Conservation (phyloP, 2,113 vertebrate genomes). For the Istiophorus platypterus region DNA sequence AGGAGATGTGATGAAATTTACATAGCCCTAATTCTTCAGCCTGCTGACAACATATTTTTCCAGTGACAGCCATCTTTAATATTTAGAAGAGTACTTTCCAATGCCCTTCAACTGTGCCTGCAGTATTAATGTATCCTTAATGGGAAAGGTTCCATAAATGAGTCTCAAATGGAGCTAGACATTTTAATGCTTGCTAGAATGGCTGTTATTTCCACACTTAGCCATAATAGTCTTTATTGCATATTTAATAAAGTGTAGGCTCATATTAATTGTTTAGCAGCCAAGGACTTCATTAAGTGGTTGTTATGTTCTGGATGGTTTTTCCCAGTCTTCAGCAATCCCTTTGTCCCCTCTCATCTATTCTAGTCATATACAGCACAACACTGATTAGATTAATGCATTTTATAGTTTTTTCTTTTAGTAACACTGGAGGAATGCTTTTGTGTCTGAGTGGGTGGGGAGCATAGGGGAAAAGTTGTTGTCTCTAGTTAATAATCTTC, state of each 20-base stretch:
- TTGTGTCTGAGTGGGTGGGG: conserved; percentile 11
- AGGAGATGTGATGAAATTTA: conserved; percentile 81
- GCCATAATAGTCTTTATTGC: conserved; percentile 77
- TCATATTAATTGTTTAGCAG: conserved; percentile 85
- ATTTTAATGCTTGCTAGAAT: conserved; percentile 80
- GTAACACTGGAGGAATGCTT: conserved; percentile 4
- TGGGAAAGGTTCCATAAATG: conserved; percentile 81
- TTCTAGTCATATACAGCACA: conserved; percentile 39
- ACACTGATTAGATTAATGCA: conserved; percentile 46
- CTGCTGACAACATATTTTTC: conserved; percentile 84
- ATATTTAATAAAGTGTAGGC: conserved; percentile 82
- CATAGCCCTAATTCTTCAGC: conserved; percentile 80
- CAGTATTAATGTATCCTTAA: conserved; percentile 86
- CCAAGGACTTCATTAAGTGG: conserved; percentile 77
- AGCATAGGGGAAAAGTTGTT: conserved; percentile 1
- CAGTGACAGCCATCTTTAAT: conserved; percentile 85
- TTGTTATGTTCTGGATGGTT: conserved; percentile 64
- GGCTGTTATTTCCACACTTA: conserved; percentile 81
- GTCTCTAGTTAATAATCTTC: conserved; percentile 11
- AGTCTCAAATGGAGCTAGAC: conserved; percentile 82
- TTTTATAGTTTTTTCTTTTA: conserved; percentile 46
- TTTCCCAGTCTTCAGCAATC: conserved; percentile 55
- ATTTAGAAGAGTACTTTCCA: conserved; percentile 85
- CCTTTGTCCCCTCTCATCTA: conserved; percentile 59
- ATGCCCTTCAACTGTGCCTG: conserved; percentile 85